Percentiles rank a stretch among this genome's conserved stretches.
Conservation (phyloP, 2,113 vertebrate species). For the Noctilio leporinus region DNA sequence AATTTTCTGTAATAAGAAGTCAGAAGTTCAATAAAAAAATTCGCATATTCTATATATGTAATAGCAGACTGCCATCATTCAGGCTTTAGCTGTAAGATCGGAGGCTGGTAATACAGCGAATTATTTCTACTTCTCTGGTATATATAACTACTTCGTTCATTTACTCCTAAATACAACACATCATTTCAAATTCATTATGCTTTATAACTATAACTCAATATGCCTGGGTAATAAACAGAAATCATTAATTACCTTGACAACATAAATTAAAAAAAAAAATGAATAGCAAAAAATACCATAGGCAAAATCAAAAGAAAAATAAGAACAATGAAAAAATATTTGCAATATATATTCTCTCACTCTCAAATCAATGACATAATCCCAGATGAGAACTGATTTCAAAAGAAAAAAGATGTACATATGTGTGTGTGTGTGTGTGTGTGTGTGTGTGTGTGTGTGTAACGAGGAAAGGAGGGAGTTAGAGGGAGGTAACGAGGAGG, state of each 20-base stretch:
- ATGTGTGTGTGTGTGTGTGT: too few species aligned
- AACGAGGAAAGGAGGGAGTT: neutral
- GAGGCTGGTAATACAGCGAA: neutral
- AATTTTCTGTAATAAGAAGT: neutral
- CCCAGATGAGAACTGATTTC: too few species aligned
- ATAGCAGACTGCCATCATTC: neutral
- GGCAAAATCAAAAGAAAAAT: neutral
- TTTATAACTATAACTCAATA: neutral
- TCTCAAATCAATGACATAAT: neutral
- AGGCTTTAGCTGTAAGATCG: neutral
- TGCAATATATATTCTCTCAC: neutral
- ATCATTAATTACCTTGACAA: neutral
- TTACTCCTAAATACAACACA: neutral
- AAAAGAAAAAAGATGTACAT: neutral
- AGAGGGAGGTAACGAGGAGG: too few species aligned
- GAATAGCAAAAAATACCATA: neutral
- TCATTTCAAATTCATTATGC: neutral
- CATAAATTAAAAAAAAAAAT: neutral
- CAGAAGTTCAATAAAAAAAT: neutral
- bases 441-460: neutral
- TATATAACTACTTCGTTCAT: neutral
- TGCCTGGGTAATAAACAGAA: neutral
- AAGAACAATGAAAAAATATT: neutral
- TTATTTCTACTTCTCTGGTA: neutral
- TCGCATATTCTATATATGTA: neutral